Evolutionary conservation across 2,113 vertebrate species (phyloP).

Genomic region (rat (Rattus norvegicus)): GRCr8 NC_086025.1:28921501-28922000

Average conservation of each 20-base stretch:
- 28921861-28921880: background rate
- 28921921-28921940: background rate
- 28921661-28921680: background rate
- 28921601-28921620: background rate
- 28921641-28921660: background rate
- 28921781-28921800: background rate
- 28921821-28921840: background rate
- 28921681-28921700: background rate
- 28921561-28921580: background rate
- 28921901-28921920: background rate
- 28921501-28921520: background rate
- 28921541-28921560: background rate
- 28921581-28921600: background rate
- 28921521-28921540: background rate
- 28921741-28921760: background rate
- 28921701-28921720: background rate
- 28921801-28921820: background rate
- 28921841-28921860: background rate
- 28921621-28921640: background rate
- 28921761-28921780: background rate
- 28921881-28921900: background rate
- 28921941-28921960: background rate
- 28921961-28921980: background rate
- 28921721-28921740: background rate
- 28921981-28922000: background rate